phyloP scores from a whole-genome alignment of 2,797 vertebrate species.

The Peromyscus aztecus region DNA sequence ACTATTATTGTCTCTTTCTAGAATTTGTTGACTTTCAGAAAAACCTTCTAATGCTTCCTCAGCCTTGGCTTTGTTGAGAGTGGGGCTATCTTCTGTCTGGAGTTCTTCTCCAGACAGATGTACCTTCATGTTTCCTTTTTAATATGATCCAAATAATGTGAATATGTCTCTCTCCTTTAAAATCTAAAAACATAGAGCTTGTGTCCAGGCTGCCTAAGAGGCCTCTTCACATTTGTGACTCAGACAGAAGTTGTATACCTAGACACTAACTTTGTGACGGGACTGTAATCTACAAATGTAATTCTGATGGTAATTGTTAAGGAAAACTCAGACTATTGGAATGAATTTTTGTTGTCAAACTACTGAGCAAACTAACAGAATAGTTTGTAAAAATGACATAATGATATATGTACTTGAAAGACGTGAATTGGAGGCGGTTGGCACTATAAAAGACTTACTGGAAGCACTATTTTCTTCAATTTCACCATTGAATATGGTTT shows the following conservation, averaged over 20 bases:
- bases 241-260: too few relatives aligned
- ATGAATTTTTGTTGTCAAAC: conserved; percentile 35
- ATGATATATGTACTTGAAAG: neutral
- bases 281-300: neutral
- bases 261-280: neutral
- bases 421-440: neutral
- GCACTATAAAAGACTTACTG: conserved; percentile 85
- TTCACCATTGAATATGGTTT: conserved; percentile 85
- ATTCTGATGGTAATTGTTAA: neutral
- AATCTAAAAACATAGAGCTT: neutral
- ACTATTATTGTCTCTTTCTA: neutral
- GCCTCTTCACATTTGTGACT: neutral
- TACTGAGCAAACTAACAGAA: neutral
- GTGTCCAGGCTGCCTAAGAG: neutral
- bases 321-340: neutral
- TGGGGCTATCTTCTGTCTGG: neutral
- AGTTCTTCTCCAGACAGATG: neutral
- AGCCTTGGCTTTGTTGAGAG: neutral
- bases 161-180: neutral
- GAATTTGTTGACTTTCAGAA: neutral
- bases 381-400: conserved; percentile 27
- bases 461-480: conserved; percentile 90
- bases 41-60: neutral
- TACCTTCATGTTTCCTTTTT: neutral
- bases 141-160: neutral